Evolutionary conservation across 2,113 vertebrate genomes (phyloP), one percentile per base, ranked within the genome.

Genomic region (Gorsachius goisagi): DNA sequence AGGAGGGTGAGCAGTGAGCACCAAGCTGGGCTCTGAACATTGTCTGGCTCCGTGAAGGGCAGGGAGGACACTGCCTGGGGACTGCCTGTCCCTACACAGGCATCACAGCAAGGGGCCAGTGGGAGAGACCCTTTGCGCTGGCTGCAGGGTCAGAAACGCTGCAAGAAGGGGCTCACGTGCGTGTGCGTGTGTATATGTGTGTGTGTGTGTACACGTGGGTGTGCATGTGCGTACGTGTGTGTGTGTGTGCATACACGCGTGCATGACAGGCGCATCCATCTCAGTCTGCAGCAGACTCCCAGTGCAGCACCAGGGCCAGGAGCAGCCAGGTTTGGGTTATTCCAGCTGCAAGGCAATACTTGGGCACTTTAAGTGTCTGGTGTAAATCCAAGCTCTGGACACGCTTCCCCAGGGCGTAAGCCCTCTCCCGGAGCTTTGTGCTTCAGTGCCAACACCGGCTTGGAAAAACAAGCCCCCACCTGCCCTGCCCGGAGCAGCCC

Each of bases 291-390:
- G 45, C 49, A 47, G 37, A 2, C 14, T 47, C 55, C 41, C 55
- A 44, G 44, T 35, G 5, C 49, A 15, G 32, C 71, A 8, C 2
- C 0, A 0, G 69, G 41, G 44, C 26, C 2, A 3, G 53, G 44
- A 59, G 59, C 53, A 60, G 49, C 30, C 55, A 8, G 14, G 15
- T 27, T 47, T 35, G 63, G 59, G 44, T 44, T 35, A 32, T 52
- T 77, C 84, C 59, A 45, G 55, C 84, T 44, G 41, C 68, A 45
- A 73, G 80, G 59, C 59, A 22, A 3, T 6, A 5, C 24, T 20
- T 32, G 63, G 37, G 37, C 11, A 8, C 44, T 62, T 30, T 26
- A n/a, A 44, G 15, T 23, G 16, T 26, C 30, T 52, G 53, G 11
- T 33, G 64, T 69, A 66, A 80, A 37, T 21, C 45, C 39, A 66